phyloP scores from a whole-genome alignment of 2,888 invertebrate genomes.

The Hirtodrosophila cameraria region DNA sequence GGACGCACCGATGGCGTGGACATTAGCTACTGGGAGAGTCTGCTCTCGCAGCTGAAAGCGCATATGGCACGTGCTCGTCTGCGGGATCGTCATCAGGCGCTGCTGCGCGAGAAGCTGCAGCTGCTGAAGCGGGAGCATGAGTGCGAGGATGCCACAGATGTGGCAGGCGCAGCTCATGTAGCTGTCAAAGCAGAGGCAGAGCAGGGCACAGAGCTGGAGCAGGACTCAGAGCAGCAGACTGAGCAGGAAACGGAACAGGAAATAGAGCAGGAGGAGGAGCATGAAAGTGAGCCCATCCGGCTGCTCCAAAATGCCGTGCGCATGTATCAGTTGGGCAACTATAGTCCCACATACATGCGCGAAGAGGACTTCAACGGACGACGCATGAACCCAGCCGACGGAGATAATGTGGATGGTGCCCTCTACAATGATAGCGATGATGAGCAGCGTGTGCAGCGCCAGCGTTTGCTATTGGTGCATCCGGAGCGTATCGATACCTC shows the following conservation, averaged over 20 bases:
- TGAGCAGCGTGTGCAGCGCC: constrained; percentile 52
- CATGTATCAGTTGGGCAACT: constrained; percentile 92
- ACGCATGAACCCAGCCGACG: constrained; percentile 31
- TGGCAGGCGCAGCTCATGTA: neutral
- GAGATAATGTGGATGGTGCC: constrained; percentile 59
- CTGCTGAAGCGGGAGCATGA: constrained; percentile 94
- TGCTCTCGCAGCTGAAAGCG: constrained; percentile 97
- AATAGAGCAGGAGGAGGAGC: constrained; percentile 69
- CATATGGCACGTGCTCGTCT: constrained; percentile 97
- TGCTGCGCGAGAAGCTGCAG: constrained; percentile 93
- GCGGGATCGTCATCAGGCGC: constrained; percentile 95
- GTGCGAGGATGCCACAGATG: constrained; percentile 64
- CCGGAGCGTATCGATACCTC: constrained; percentile 72
- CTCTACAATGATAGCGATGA: constrained; percentile 63
- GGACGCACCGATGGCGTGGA: constrained; percentile 95
- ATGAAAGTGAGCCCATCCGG: constrained; percentile 42
- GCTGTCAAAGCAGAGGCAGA: constrained; percentile 9
- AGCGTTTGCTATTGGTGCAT: constrained; percentile 58
- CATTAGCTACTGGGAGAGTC: constrained; percentile 98
- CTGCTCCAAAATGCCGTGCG: constrained; percentile 49
- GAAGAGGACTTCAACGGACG: constrained; percentile 66
- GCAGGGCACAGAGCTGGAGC: constrained; percentile 23
- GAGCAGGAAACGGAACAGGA: neutral
- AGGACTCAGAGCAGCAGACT: constrained; percentile 58
- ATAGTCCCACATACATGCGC: constrained; percentile 90